Evolutionary conservation across 2,888 invertebrate genomes (phyloP).

Genomic region (Drosophila peninsularis): DNA sequence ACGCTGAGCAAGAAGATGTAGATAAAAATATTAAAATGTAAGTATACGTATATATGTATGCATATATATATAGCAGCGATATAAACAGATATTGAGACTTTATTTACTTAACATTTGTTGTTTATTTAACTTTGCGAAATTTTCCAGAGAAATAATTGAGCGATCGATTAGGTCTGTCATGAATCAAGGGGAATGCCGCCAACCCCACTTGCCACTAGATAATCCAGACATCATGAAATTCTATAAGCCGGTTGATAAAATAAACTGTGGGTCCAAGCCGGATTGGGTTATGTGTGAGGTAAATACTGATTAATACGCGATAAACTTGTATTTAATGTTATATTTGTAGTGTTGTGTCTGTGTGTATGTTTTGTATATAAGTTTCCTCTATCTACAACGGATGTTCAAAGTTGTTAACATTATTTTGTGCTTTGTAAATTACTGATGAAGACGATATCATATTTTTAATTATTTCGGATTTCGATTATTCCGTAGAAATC

Average conservation of each 20-base stretch:
- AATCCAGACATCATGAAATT: conserved; percentile 91
- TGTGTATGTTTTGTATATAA: no score
- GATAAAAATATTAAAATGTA: conserved; percentile 68
- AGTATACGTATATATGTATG: conserved; percentile 14
- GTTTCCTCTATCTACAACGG: not conserved
- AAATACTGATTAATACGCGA: conserved; percentile 57
- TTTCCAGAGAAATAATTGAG: conserved; percentile 85
- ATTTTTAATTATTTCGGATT: not conserved
- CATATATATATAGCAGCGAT: not conserved
- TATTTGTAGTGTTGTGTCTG: not conserved
- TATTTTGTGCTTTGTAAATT: not conserved
- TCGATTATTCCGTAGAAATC: conserved; percentile 75
- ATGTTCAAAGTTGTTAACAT: not conserved
- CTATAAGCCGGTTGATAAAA: conserved; percentile 86
- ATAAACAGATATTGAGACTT: no score
- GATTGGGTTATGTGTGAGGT: conserved; percentile 92
- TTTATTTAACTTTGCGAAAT: not conserved
- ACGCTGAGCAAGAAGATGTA: conserved; percentile 45
- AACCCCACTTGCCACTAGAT: conserved; percentile 88
- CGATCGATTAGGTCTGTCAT: conserved; percentile 84
- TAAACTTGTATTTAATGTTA: not conserved
- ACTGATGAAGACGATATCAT: not conserved
- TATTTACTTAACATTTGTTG: conserved; percentile 1
- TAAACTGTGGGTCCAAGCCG: conserved; percentile 87
- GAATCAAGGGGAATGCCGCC: conserved; percentile 87